Conservation (phyloP, 2,797 vertebrate genomes). For the Mergus octosetaceus region DNA sequence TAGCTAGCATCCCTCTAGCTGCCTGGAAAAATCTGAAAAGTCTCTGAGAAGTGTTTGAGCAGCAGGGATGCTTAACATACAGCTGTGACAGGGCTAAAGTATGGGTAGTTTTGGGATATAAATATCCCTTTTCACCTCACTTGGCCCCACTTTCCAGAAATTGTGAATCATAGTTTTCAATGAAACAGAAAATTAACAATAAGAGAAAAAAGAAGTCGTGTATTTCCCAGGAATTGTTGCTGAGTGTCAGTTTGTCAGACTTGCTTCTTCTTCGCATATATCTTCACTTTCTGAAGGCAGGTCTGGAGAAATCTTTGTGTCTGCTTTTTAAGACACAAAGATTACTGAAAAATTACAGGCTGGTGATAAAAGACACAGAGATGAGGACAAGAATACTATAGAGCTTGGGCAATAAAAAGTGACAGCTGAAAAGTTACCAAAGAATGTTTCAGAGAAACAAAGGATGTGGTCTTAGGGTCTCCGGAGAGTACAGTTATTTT, state of each 20-base stretch:
- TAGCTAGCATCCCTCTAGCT: slow-evolving; percentile 47
- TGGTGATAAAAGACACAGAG: background rate
- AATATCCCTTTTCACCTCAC: slow-evolving; percentile 62
- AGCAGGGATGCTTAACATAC: background rate
- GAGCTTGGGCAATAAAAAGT: slow-evolving; percentile 52
- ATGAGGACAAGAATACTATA: background rate
- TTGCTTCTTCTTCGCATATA: background rate
- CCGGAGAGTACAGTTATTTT: slow-evolving; percentile 32
- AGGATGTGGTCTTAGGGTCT: slow-evolving; percentile 56
- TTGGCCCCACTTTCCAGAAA: slow-evolving; percentile 70
- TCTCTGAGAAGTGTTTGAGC: slow-evolving; percentile 49
- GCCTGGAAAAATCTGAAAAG: slow-evolving; percentile 55
- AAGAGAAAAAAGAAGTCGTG: slow-evolving; percentile 11
- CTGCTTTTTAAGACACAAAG: slow-evolving; percentile 38
- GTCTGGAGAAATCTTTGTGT: slow-evolving; percentile 37
- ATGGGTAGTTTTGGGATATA: slow-evolving; percentile 61
- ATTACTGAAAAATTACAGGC: slow-evolving; percentile 52
- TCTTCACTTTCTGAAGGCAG: slow-evolving; percentile 51
- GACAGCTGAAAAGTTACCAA: slow-evolving; percentile 62
- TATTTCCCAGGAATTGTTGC: slow-evolving; percentile 65
- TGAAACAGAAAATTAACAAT: slow-evolving; percentile 66
- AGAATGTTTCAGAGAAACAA: slow-evolving; percentile 68
- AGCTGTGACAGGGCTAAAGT: background rate
- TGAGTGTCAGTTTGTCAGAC: slow-evolving; percentile 63
- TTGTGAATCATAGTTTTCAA: slow-evolving; percentile 74